A percentile compares a stretch with the other conserved stretches of the same genome.
phyloP scores from a whole-genome alignment of 2,888 invertebrate species.

The Amphiduros pacificus region DNA sequence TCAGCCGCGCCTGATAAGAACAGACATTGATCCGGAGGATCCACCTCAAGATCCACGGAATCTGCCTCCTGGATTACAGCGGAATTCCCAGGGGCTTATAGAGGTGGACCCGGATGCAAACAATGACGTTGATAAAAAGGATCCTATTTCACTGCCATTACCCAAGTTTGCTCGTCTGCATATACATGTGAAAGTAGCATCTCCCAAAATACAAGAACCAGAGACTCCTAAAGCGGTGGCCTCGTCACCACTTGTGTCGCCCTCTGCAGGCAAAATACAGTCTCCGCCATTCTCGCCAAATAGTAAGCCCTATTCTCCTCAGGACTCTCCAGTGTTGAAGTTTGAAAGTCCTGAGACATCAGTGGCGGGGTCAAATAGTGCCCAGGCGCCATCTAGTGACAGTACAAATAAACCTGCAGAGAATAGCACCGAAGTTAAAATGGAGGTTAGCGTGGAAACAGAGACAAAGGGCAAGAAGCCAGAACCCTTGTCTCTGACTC shows the following conservation, averaged over 20 bases:
- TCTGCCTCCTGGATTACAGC: too few relatives aligned
- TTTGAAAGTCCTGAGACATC: conserved; percentile 3
- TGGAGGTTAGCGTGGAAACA: background rate
- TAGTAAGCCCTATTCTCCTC: conserved; percentile 18
- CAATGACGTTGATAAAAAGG: too few relatives aligned
- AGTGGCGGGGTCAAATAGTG: background rate
- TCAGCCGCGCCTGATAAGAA: too few relatives aligned
- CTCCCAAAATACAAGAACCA: too few relatives aligned
- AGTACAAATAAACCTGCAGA: conserved; percentile 8
- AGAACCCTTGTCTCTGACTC: background rate
- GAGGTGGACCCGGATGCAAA: too few relatives aligned
- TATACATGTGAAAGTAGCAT: conserved; percentile 10
- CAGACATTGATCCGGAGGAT: too few relatives aligned
- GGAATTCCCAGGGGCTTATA: too few relatives aligned
- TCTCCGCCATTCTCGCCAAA: conserved; percentile 44
- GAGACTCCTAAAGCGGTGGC: too few relatives aligned
- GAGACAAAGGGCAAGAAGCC: background rate
- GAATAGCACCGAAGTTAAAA: background rate
- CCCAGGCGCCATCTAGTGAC: background rate
- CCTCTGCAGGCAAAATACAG: conserved; percentile 27
- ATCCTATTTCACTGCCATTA: conserved; percentile 79
- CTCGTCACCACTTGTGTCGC: conserved; percentile 26
- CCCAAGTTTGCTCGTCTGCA: conserved; percentile 75
- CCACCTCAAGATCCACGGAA: too few relatives aligned
- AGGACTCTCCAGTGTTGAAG: conserved; percentile 8